A percentile compares a stretch with the other conserved stretches of the same genome.
Evolutionary conservation across 2,888 invertebrate species (phyloP).

Genomic region (Sphecodes monilicornis): DNA sequence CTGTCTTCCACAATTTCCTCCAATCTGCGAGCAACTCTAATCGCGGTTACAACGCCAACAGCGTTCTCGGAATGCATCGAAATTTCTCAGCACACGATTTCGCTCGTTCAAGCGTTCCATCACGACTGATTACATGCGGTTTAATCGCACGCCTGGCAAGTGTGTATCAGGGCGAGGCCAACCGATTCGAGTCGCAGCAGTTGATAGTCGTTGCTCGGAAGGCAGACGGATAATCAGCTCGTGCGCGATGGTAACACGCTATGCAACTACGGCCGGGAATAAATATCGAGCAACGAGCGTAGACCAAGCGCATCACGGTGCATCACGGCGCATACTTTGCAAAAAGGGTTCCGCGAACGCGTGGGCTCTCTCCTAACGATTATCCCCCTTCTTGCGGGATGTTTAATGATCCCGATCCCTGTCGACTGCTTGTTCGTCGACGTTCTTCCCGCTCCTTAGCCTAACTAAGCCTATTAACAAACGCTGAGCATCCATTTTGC

Average conservation of each 20-base stretch:
- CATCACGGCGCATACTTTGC: not conserved
- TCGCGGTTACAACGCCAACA: not conserved
- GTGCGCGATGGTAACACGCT: slow-evolving; percentile 18
- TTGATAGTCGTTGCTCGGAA: slow-evolving; percentile 28
- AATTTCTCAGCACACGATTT: not conserved
- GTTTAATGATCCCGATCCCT: slow-evolving; percentile 31
- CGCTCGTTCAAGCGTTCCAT: not conserved
- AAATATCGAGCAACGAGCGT: slow-evolving; percentile 47
- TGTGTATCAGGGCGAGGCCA: not conserved
- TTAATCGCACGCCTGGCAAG: slow-evolving; percentile 4
- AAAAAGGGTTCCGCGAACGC: slow-evolving; percentile 27
- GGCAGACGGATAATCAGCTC: slow-evolving; percentile 34
- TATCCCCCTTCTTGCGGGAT: slow-evolving; percentile 37
- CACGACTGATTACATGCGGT: slow-evolving; percentile 7
- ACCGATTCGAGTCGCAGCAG: slow-evolving; percentile 20
- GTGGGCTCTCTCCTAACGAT: slow-evolving; percentile 48
- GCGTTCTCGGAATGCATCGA: not conserved
- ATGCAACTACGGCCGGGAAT: slow-evolving; percentile 20
- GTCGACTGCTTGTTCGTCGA: slow-evolving; percentile 17
- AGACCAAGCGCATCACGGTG: slow-evolving; percentile 9
- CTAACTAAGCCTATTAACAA: not conserved
- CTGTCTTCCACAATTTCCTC: not conserved
- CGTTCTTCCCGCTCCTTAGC: not conserved
- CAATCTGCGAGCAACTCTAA: not conserved
- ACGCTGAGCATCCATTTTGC: not conserved